Base-by-base conservation (phyloP, 2,888 invertebrate genomes). In the Strigamia crassipes region DNA sequence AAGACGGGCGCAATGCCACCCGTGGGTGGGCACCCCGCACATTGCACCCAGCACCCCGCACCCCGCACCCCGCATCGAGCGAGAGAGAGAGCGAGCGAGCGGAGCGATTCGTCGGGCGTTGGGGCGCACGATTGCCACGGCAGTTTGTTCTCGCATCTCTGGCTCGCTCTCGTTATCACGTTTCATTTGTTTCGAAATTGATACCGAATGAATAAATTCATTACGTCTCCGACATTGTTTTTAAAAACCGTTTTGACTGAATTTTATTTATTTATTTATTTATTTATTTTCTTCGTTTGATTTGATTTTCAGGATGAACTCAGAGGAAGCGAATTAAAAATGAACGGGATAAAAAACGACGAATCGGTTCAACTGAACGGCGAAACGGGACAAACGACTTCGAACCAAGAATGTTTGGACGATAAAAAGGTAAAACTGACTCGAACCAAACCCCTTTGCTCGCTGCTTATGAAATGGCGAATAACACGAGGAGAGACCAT, bases 341-440 rank as follows among this genome's bases (percentile, higher is more conserved):
- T 83, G 83, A 83, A 83, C 77, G 83, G 83, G 18, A 80, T 83
- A 15, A 83, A 83, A 66, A 80, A 41, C 38, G 83, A 83, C 23
- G 77, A 79, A 66, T 51, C 83, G 23, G 51, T 66, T 73, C 81
- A 81, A 61, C n/a, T 82, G 79, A 83, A 83, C 51, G 83, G 83
- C 31, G 83, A 83, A 77, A 80, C 79, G 23, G 82, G 82, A 56
- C 82, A 79, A 51, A 61, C 61, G 23, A 27, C 82, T 27, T 23
- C 77, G 21, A 73, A 73, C 41, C 73, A 80, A 18, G 83, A 83
- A 42, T 79, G 56, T 42, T 56, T 66, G 27, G 83, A 83, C 31
- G 83, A 83, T 34, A 83, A 82, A 77, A 83, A 83, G 81, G 83
- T 79, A 79, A 42, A 79, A n/a, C n/a, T n/a, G n/a, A n/a, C n/a